Percentiles rank a stretch among this genome's conserved stretches.
Conservation (phyloP, 92 coral and sea anemone genomes). For the Hydrozoanthus gracilis region DNA sequence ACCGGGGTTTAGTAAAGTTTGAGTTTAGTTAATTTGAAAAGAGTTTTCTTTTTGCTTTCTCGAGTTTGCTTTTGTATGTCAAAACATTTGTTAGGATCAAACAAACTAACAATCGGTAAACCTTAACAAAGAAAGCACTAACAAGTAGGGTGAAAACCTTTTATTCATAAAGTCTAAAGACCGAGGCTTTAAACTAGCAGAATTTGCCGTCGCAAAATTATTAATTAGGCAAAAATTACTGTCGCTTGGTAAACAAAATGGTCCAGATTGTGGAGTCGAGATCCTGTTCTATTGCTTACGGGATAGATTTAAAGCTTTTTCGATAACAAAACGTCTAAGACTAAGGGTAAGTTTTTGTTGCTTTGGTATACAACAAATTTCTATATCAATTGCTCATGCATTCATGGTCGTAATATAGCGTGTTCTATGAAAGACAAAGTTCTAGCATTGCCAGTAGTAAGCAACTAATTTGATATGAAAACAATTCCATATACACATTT, state of each 20-base stretch:
- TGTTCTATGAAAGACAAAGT: neutral
- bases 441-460: neutral
- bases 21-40: neutral
- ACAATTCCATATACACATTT: slow-evolving; percentile 43
- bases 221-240: neutral
- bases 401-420: no score
- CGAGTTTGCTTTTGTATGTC: neutral
- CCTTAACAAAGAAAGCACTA: neutral
- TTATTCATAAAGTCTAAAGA: neutral
- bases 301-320: neutral
- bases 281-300: neutral
- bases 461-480: slow-evolving; percentile 38
- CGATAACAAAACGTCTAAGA: neutral
- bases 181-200: neutral
- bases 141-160: neutral
- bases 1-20: neutral
- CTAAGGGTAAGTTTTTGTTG: neutral
- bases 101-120: neutral
- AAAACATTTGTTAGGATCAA: neutral
- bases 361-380: no score
- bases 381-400: no score
- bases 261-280: neutral
- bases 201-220: neutral
- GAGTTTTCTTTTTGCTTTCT: neutral
- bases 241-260: neutral